Base-by-base conservation (phyloP, 2,113 vertebrate species). In the Daboia siamensis region DNA sequence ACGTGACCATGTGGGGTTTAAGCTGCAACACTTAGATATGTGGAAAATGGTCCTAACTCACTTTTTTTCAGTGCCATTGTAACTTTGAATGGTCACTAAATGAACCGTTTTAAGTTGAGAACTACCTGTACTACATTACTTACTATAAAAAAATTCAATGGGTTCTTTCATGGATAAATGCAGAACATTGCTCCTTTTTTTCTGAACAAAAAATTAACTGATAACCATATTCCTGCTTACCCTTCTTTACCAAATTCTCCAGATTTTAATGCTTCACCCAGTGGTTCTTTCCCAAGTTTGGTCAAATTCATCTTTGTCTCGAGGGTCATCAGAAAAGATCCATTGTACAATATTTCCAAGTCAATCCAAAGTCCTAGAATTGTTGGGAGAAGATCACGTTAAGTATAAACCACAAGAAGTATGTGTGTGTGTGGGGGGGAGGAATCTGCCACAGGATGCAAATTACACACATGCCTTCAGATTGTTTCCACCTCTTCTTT, bases 301-400 rank as follows among this genome's bases (percentile, higher is more conserved):
- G 98, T 98, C 97, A 99, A 97, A 97, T 99, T 99, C 99, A 99
- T 98, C 98, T 99, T 99, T 94, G 99, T 99, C 97, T 99, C 98
- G 5, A 99, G 97, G 11, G 98, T 99, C 99, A 99, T 99, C 87
- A 99, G 98, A 97, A 99, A 99, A 94, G 99, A 99, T 88, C 99
- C 99, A 9, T 97, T 98, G 97, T 99, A 99, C 94, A 98, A 99
- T 94, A 99, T 97, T 95, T 99, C 99, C 97, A 99, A 97, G 97
- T 99, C 98, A 94, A 99, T 98, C 99, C 99, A 99, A 80, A 99
- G 97, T 94, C 99, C 99, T 99, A 94, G 90, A 93, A 93, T 48
- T 90, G 92, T 94, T 94, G 89, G 48, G 90, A 5, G 44, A 95
- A 94, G 7, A 95, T 88, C n/a, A 69, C 12, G 87, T 23, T 90